Evolutionary conservation across 2,888 invertebrate species (phyloP), one percentile per base, ranked within the genome.

Genomic region (Sarcophaga carnaria): DNA sequence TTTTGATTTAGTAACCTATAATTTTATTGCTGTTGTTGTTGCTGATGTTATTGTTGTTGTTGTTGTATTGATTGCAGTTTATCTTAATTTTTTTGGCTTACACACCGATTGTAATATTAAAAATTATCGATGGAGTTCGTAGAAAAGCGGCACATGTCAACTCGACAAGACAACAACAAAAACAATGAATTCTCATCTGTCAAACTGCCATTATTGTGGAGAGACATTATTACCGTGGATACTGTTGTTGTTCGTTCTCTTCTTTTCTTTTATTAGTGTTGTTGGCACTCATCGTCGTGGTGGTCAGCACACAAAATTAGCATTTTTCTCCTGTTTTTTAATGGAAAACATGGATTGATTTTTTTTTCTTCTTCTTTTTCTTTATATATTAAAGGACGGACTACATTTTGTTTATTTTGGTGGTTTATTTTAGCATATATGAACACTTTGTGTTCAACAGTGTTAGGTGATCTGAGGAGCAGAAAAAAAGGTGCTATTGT

Each of bases 261-360:
- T 82, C 20, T 4, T 64, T 82, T 47, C 8, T 37, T 37, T 37
- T 37, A 37, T 37, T 37, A 37, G 37, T 37, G 8, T 37, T 86
- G 37, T 37, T 86, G 77, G 25, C 72, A 83, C 81, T 91, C 17
- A 54, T 54, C 90, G 91, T 91, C 92, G 91, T 90, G 92, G 92
- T 92, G 92, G 92, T 91, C 92, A 92, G 92, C 91, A 90, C 92
- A 90, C 92, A 91, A 91, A 78, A 92, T 91, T 91, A 91, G 91
- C 92, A 92, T 91, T 90, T 92, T 90, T 91, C 83, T 79, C 54
- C 88, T 86, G 89, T 63, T n/a, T 11, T 77, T 72, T 66, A 70
- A 66, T 70, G 63, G 25, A 70, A 11, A 75, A 62, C 76, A 70
- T 22, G 66, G 49, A 59, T 78, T 80, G 72, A 75, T 62, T 59